Conservation (phyloP, 1,140 invertebrate genomes). For the Ooceraea biroi region DNA sequence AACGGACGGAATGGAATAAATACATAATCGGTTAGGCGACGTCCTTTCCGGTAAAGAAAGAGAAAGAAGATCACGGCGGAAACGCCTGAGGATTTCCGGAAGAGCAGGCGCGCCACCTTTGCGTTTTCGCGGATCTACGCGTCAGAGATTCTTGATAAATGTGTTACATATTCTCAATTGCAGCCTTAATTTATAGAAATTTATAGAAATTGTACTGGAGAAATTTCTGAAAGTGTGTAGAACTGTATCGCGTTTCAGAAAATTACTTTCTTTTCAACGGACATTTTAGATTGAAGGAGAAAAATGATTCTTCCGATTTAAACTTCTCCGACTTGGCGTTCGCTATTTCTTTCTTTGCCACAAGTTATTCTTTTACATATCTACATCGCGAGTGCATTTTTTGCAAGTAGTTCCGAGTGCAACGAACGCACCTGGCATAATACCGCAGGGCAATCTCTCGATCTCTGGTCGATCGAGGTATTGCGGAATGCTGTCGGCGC, state of each 20-base stretch:
- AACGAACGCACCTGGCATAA: background rate
- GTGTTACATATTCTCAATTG: constrained; percentile 5
- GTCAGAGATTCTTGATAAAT: constrained; percentile 2
- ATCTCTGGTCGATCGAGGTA: background rate
- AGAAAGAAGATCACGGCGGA: constrained; percentile 4
- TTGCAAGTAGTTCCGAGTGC: background rate
- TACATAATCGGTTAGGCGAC: constrained; percentile 58
- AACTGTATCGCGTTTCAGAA: too few species aligned
- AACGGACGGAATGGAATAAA: constrained; percentile 54
- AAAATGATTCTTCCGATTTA: background rate
- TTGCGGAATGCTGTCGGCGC: background rate
- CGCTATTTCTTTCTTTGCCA: background rate
- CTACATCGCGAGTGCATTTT: background rate
- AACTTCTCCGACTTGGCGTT: background rate
- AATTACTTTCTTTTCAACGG: background rate
- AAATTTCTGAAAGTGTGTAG: too few species aligned
- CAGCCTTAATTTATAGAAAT: constrained; percentile 9
- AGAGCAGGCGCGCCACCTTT: constrained; percentile 9
- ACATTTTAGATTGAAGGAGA: background rate
- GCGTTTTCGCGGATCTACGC: background rate
- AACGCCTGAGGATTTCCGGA: background rate
- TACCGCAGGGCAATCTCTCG: background rate
- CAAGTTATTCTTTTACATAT: background rate
- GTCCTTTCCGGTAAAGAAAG: constrained; percentile 37
- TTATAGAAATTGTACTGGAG: too few species aligned